These are phyloP conservation scores for Notamacropus eugenii DNA, from an alignment of 2,797 vertebrate genomes.

Conservation along the genomic window DNA sequence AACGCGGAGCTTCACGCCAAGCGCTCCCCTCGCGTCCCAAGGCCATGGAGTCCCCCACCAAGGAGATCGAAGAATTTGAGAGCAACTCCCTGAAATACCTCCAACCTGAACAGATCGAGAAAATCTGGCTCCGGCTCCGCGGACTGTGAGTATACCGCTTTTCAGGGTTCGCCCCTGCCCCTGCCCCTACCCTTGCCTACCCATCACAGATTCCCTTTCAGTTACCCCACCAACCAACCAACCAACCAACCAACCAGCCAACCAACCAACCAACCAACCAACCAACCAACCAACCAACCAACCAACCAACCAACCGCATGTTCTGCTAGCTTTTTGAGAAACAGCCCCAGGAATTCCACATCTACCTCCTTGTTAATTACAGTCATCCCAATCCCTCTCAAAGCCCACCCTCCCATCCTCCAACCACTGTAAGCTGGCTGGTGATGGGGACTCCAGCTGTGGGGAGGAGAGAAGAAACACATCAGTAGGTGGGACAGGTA, in stretches of 20 bases:
- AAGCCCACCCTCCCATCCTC: background rate
- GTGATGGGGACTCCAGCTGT: background rate
- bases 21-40: constrained; percentile 63
- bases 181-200: background rate
- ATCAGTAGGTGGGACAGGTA: constrained; percentile 45
- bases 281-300: too few species aligned
- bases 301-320: background rate
- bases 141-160: constrained; percentile 93
- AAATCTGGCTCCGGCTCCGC: constrained; percentile 98
- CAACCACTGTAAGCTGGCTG: background rate
- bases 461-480: constrained; percentile 21
- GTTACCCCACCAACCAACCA: too few species aligned
- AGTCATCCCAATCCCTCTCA: constrained; percentile 66
- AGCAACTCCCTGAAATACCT: constrained; percentile 97
- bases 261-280: too few species aligned
- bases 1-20: constrained; percentile 74
- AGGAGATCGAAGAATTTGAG: constrained; percentile 99
- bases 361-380: constrained; percentile 71
- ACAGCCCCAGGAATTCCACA: constrained; percentile 74
- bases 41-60: constrained; percentile 97
- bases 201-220: background rate
- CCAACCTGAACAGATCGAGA: constrained; percentile 98
- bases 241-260: too few species aligned
- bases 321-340: constrained; percentile 45
- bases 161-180: background rate